These are phyloP conservation scores for Hirtodrosophila histrioides DNA, from an alignment of 2,888 invertebrate genomes.

Conservation along the genomic window DNA sequence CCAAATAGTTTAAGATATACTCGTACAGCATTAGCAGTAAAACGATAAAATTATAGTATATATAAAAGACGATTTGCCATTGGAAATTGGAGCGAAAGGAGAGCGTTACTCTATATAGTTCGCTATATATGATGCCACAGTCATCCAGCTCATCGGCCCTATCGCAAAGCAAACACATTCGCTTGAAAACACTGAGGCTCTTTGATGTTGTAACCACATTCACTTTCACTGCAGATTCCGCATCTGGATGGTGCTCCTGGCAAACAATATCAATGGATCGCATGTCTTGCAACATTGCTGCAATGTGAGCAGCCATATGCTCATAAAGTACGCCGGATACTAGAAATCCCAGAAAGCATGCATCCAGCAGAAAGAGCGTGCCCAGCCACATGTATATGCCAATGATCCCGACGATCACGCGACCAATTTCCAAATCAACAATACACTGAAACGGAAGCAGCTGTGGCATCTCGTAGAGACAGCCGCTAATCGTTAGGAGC, in stretches of 20 bases:
- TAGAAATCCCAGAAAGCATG: conserved; percentile 74
- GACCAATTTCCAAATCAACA: background rate
- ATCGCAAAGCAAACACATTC: conserved; percentile 72
- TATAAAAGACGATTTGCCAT: conserved; percentile 76
- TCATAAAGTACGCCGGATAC: conserved; percentile 67
- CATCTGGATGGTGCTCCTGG: conserved; percentile 12
- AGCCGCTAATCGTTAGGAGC: conserved; percentile 62
- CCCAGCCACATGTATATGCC: conserved; percentile 75
- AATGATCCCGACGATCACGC: conserved; percentile 16
- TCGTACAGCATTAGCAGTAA: conserved; percentile 73
- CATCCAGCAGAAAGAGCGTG: conserved; percentile 68
- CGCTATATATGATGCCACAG: conserved; percentile 63
- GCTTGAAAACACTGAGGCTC: conserved; percentile 51
- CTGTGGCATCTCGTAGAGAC: conserved; percentile 62
- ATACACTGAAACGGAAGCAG: conserved; percentile 28
- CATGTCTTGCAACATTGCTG: conserved; percentile 58
- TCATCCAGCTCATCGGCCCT: conserved; percentile 73
- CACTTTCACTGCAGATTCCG: background rate
- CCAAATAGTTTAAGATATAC: conserved; percentile 59
- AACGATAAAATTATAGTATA: conserved; percentile 75
- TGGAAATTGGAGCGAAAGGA: conserved; percentile 69
- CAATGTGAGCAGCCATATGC: conserved; percentile 62
- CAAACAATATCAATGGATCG: conserved; percentile 51
- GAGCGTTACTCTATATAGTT: conserved; percentile 62
- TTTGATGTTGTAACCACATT: background rate